Evolutionary conservation across 1,140 invertebrate species (phyloP).

Genomic region (Sitobion miscanthi): DNA sequence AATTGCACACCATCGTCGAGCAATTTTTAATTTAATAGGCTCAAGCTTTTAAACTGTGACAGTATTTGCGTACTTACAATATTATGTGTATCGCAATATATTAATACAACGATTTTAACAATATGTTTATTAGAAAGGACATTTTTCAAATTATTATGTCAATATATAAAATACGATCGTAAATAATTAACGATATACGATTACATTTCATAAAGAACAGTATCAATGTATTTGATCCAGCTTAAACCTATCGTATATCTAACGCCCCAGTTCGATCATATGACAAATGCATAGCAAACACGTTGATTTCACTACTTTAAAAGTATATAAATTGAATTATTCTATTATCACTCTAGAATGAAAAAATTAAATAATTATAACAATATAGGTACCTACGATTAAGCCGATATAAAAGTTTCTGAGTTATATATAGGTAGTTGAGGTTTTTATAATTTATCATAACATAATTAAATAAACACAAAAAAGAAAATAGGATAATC

Average conservation of each 20-base stretch:
- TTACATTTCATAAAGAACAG: slow-evolving; percentile 27
- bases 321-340: background rate
- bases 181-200: background rate
- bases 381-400: background rate
- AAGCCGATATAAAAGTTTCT: background rate
- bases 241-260: slow-evolving; percentile 12
- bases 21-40: no score
- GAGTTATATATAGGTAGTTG: background rate
- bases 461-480: no score
- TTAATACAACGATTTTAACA: background rate
- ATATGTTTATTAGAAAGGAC: background rate
- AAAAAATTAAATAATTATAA: background rate
- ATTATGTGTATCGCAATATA: background rate
- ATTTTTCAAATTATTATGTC: background rate
- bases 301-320: background rate
- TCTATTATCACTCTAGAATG: background rate
- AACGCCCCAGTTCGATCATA: slow-evolving; percentile 12
- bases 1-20: no score
- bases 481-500: no score
- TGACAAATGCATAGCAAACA: background rate
- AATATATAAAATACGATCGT: background rate
- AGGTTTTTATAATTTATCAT: background rate
- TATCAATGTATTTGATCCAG: background rate
- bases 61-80: background rate
- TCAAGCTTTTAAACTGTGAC: background rate